Conservation (phyloP, 2,888 invertebrate genomes). For the Drosophila tanythrix region DNA sequence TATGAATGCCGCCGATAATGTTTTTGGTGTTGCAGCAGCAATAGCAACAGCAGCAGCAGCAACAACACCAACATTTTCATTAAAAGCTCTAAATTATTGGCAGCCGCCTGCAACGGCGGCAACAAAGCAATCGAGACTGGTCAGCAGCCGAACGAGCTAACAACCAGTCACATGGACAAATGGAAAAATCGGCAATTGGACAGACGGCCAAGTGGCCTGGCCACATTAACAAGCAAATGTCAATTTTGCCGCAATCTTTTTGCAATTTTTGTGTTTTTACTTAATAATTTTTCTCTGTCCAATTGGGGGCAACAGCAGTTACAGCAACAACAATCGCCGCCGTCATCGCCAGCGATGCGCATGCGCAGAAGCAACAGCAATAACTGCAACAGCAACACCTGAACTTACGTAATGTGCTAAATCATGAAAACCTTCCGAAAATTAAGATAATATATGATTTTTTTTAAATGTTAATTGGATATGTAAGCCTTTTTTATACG, state of each 20-base stretch:
- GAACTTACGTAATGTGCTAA: constrained; percentile 65
- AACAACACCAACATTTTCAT: constrained; percentile 69
- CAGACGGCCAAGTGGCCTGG: constrained; percentile 37
- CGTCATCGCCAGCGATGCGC: constrained; percentile 42
- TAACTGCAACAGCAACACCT: constrained; percentile 20
- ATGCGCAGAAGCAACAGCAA: constrained; percentile 45
- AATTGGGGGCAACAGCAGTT: constrained; percentile 41
- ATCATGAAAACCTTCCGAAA: constrained; percentile 57
- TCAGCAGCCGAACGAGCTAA: constrained; percentile 37
- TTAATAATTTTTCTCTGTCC: constrained; percentile 72
- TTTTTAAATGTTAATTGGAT: constrained; percentile 39
- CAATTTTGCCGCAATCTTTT: constrained; percentile 78
- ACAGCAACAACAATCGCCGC: constrained; percentile 27
- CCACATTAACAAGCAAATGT: constrained; percentile 79
- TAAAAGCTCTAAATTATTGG: constrained; percentile 80
- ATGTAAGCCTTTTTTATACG: not conserved
- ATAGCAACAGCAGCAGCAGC: constrained; percentile 18
- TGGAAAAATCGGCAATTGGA: constrained; percentile 27
- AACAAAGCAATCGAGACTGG: constrained; percentile 67
- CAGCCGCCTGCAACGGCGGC: constrained; percentile 74
- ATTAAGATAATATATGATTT: constrained; percentile 66
- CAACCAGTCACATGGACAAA: constrained; percentile 28
- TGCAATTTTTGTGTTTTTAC: constrained; percentile 67
- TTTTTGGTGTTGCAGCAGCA: constrained; percentile 41
- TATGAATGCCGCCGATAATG: constrained; percentile 47